Conservation (phyloP, 2,797 vertebrate species). For the Myripristis jacobus region DNA sequence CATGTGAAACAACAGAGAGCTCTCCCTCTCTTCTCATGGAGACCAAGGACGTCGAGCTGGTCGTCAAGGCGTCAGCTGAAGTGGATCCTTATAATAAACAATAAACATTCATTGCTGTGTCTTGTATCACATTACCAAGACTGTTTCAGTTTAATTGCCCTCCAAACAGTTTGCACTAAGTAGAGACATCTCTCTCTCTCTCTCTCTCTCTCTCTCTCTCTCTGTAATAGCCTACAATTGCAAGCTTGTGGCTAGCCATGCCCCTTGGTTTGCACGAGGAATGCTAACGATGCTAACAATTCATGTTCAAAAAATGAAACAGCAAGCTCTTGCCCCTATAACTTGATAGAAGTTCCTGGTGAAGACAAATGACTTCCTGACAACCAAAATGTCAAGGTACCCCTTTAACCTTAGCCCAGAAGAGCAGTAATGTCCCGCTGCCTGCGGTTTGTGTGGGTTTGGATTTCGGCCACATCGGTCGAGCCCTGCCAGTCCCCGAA, state of each 20-base stretch:
- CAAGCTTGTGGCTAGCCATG: slow-evolving; percentile 1
- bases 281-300: slow-evolving; percentile 45
- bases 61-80: too few species aligned
- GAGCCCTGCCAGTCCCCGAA: slow-evolving; percentile 58
- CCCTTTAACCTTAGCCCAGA: slow-evolving; percentile 52
- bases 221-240: not conserved
- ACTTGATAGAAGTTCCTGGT: slow-evolving; percentile 59
- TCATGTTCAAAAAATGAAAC: slow-evolving; percentile 32
- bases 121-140: not conserved
- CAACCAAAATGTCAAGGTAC: slow-evolving; percentile 55
- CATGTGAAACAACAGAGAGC: slow-evolving; percentile 4
- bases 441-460: slow-evolving; percentile 64
- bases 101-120: not conserved
- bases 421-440: slow-evolving; percentile 46
- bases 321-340: slow-evolving; percentile 42
- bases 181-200: not conserved
- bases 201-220: not conserved
- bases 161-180: not conserved
- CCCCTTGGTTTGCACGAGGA: slow-evolving; percentile 34
- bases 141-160: not conserved
- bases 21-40: not conserved
- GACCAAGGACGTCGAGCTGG: too few species aligned
- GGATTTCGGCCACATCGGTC: slow-evolving; percentile 73
- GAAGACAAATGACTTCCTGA: slow-evolving; percentile 49
- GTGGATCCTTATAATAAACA: too few species aligned